A percentile compares a stretch with the other conserved stretches of the same genome.
Evolutionary conservation across 2,888 invertebrate genomes (phyloP).

Genomic region (Sinopyrophorus schimmeli): DNA sequence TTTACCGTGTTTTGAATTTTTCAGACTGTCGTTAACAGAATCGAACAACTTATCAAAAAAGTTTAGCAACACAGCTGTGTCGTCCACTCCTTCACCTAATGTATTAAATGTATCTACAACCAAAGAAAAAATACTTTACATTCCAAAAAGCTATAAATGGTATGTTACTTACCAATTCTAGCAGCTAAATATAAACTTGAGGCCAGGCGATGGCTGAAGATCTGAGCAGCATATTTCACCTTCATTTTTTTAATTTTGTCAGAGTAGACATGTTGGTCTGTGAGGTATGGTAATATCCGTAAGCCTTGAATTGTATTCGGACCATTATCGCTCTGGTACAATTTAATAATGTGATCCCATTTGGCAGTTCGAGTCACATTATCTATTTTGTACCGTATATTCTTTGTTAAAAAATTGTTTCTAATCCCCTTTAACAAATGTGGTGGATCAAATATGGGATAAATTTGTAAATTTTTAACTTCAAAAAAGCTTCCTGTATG

Average conservation of each 20-base stretch:
- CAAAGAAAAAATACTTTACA: not conserved
- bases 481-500: not conserved
- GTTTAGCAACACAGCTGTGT: not conserved
- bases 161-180: conserved; percentile 6
- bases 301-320: not conserved
- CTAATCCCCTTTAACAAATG: conserved; percentile 7
- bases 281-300: not conserved
- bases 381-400: not conserved
- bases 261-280: conserved; percentile 7
- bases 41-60: conserved; percentile 1
- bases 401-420: conserved; percentile 6
- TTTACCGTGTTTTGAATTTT: too few relatives aligned
- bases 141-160: not conserved
- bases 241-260: conserved; percentile 9
- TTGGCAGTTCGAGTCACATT: not conserved
- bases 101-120: not conserved
- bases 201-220: conserved; percentile 11
- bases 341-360: not conserved
- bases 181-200: not conserved
- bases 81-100: not conserved
- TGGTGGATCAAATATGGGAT: conserved; percentile 5
- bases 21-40: not conserved
- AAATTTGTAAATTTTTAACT: conserved; percentile 1
- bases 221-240: conserved; percentile 13
- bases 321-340: conserved; percentile 1